Base-by-base conservation (phyloP, 1,140 invertebrate species). In the Melanaphis sacchari region DNA sequence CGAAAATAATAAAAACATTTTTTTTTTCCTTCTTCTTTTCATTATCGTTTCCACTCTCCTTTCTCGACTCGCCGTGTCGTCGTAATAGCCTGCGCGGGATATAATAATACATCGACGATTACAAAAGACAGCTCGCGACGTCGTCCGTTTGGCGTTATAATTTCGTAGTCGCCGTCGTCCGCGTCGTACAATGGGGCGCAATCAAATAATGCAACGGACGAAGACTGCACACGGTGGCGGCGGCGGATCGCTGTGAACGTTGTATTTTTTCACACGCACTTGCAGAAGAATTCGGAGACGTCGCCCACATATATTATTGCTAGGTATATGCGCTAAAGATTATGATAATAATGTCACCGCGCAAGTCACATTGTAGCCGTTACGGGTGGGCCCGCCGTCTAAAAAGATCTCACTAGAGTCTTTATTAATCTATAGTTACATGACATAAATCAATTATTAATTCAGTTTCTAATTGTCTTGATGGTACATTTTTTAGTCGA, bases 1-100 rank as follows among this genome's bases (percentile, higher is more conserved):
- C 59, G 59, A 76, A 76, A 76, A 76, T n/a, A 76, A 76, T 76
- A 76, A 76, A 76, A 76, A 76, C 31, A n/a, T 76, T 76, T 76
- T 76, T 66, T 76, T 76, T 76, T n/a, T 54, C n/a, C 1, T 15
- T n/a, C 59, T 66, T n/a, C 59, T n/a, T 76, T 76, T 76, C 59
- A 76, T 36, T 76, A 76, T 6, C 31, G 31, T 76, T 76, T 76
- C 54, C 59, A 76, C 59, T 76, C 59, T 76, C 31, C n/a, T 76
- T 76, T 76, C 59, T 76, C 15, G 59, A n/a, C 59, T 76, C 59
- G 31, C 24, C 59, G 59, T 66, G 59, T 31, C 59, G 59, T 76
- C 59, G 59, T 76, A 76, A 76, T 76, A 76, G 59, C 59, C 6
- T n/a, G 59, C 59, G 18, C 59, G 59, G 59, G 59, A 76, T 76